phyloP scores from a whole-genome alignment of 2,797 vertebrate genomes.

The Melopsittacus undulatus region DNA sequence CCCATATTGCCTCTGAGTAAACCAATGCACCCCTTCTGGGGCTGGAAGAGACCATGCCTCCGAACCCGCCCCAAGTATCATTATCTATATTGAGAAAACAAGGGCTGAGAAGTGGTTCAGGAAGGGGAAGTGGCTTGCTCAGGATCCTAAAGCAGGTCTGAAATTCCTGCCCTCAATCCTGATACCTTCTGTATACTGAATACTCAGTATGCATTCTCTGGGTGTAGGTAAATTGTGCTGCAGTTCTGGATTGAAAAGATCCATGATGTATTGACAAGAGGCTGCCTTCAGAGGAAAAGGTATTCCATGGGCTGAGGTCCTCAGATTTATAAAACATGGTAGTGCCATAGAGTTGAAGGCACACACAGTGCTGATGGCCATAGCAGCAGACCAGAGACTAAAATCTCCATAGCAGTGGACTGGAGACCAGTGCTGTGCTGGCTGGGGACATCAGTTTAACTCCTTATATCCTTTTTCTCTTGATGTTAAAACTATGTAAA shows the following conservation, averaged over 20 bases:
- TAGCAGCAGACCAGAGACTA: fast-evolving
- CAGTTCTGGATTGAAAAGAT: not conserved
- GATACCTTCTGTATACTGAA: not conserved
- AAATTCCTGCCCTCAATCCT: not conserved
- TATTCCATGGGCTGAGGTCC: not conserved
- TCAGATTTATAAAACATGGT: not conserved
- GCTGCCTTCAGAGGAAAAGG: not conserved
- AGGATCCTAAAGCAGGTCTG: not conserved
- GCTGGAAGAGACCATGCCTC: not conserved
- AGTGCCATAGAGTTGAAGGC: not conserved
- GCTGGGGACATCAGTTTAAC: not conserved
- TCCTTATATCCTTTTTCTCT: not conserved
- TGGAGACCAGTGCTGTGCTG: not conserved
- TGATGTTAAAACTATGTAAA: not conserved
- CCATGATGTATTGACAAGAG: not conserved
- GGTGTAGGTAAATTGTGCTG: not conserved
- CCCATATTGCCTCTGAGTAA: not conserved
- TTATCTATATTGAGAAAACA: not conserved
- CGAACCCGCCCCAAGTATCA: not conserved
- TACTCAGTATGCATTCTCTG: not conserved
- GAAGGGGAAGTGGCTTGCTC: not conserved
- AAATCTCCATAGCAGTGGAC: not conserved
- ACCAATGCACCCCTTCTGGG: not conserved
- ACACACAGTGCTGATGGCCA: fast-evolving
- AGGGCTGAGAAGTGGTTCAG: not conserved